Conservation (phyloP, 2,888 invertebrate species). For the Apamea epomidion region DNA sequence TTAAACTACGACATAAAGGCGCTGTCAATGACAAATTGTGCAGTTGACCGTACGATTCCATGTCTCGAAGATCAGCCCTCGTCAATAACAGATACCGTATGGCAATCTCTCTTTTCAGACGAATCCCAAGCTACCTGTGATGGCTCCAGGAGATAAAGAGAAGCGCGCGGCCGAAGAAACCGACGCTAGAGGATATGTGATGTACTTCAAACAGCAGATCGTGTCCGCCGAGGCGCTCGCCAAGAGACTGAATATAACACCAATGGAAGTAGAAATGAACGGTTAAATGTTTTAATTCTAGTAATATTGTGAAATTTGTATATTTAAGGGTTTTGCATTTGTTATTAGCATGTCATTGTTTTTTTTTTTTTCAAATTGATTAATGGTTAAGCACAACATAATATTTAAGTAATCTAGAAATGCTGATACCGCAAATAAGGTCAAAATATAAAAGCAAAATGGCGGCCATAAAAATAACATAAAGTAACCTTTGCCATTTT, state of each 20-base stretch:
- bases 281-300: background rate
- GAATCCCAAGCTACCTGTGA: constrained; percentile 92
- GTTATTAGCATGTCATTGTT: background rate
- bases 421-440: background rate
- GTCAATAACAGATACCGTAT: background rate
- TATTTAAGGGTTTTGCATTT: background rate
- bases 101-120: constrained; percentile 79
- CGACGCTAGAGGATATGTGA: constrained; percentile 93
- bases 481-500: too few species aligned
- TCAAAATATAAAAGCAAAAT: background rate
- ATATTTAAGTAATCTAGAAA: background rate
- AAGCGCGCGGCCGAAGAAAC: constrained; percentile 92
- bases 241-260: constrained; percentile 89
- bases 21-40: background rate
- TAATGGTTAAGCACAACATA: background rate
- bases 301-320: background rate
- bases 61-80: too few species aligned
- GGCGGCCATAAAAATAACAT: background rate
- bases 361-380: background rate
- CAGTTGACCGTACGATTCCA: background rate
- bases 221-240: constrained; percentile 91
- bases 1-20: background rate
- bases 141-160: constrained; percentile 97
- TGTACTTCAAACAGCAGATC: constrained; percentile 94
- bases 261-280: constrained; percentile 75